A percentile compares a stretch with the other conserved stretches of the same genome.
These are phyloP conservation scores for Microtus pennsylvanicus DNA, from an alignment of 2,113 vertebrate genomes.

Conservation along the genomic window DNA sequence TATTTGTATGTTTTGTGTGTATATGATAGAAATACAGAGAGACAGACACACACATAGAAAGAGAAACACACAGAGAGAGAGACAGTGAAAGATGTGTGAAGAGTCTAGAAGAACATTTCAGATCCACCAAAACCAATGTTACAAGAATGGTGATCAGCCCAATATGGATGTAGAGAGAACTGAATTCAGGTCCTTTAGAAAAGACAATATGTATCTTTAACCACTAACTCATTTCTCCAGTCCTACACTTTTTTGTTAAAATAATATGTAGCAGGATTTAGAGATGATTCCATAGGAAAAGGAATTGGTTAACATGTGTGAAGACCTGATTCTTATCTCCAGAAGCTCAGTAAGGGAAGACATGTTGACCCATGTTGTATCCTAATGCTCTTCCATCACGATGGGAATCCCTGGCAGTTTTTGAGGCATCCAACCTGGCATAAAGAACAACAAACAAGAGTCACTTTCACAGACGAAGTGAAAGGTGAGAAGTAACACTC, in stretches of 20 bases:
- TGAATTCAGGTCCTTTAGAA: background rate
- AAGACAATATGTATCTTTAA: background rate
- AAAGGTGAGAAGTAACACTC: background rate
- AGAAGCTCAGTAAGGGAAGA: background rate
- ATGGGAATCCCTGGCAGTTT: background rate
- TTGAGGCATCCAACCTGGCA: background rate
- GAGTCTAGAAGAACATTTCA: background rate
- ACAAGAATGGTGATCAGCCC: background rate
- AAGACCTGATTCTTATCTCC: background rate
- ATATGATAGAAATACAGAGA: background rate
- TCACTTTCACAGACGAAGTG: rapidly evolving
- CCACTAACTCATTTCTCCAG: too few species aligned
- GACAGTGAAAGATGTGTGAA: background rate
- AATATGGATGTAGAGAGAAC: background rate
- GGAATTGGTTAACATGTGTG: too few species aligned
- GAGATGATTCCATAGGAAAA: background rate
- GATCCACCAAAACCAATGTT: background rate
- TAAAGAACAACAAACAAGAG: background rate
- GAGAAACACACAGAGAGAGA: too few species aligned
- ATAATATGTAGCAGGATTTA: background rate
- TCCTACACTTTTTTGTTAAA: too few species aligned
- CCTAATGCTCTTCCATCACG: too few species aligned
- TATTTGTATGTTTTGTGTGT: background rate
- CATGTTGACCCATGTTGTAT: rapidly evolving
- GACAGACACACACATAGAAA: background rate